Evolutionary conservation across 2,797 vertebrate species (phyloP).

Genomic region (Mareca penelope): DNA sequence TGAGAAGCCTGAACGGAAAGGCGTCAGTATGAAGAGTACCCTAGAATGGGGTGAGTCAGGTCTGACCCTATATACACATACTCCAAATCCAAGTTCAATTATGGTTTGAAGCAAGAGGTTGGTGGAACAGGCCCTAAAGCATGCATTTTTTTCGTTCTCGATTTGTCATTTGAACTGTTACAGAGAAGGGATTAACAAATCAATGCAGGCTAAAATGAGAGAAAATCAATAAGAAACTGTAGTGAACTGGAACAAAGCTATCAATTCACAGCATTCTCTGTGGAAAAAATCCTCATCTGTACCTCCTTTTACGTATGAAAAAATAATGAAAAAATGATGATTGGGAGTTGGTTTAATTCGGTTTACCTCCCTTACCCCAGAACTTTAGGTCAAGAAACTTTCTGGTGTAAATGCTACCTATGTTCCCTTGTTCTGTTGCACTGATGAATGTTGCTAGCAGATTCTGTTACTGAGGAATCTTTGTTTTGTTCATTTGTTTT

Average conservation of each 20-base stretch:
- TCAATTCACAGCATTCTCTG: slow-evolving; percentile 56
- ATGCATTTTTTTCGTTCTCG: slow-evolving; percentile 51
- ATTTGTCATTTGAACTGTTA: slow-evolving; percentile 57
- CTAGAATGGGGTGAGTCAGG: background rate
- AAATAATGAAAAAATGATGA: slow-evolving; percentile 51
- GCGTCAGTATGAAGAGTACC: background rate
- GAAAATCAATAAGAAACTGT: slow-evolving; percentile 70
- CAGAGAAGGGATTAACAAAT: slow-evolving; percentile 64
- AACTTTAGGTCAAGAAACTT: slow-evolving; percentile 47
- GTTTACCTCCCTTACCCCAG: slow-evolving; percentile 45
- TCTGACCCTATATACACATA: background rate
- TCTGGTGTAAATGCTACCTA: slow-evolving; percentile 1
- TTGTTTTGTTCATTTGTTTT: background rate
- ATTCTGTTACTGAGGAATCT: background rate
- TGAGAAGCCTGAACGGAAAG: background rate
- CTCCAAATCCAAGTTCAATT: slow-evolving; percentile 20
- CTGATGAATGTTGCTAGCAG: slow-evolving; percentile 43
- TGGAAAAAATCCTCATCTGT: slow-evolving; percentile 50
- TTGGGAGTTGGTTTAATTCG: slow-evolving; percentile 43
- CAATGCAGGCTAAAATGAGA: slow-evolving; percentile 69
- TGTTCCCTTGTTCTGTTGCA: slow-evolving; percentile 18
- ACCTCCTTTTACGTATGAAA: slow-evolving; percentile 41
- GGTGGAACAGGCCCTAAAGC: slow-evolving; percentile 35
- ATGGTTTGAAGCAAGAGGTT: background rate
- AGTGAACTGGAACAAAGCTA: slow-evolving; percentile 70